Evolutionary conservation across 2,113 vertebrate genomes (phyloP), one percentile per base, ranked within the genome.

Genomic region (Urocolius indicus): DNA sequence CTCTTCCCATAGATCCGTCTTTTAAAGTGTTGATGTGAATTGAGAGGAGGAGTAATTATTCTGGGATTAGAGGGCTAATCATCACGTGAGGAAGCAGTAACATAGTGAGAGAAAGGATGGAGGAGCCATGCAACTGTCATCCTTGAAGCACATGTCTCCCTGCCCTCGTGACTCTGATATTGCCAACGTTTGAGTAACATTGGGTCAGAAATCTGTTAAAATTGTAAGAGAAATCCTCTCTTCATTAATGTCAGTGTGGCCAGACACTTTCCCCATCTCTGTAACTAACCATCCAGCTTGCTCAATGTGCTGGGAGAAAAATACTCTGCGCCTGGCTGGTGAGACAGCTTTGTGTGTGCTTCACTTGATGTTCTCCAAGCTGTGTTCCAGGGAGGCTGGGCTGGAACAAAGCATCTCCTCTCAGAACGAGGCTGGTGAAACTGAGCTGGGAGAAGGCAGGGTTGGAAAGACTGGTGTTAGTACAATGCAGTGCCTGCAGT

Each of bases 11-110:
- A 75, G 46, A 23, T 24, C 45, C n/a, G 27, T 24, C 8, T n/a
- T 43, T 16, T 34, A 41, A 41, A 41, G 38, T 41, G 38, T 41
- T 26, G 27, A 34, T 51, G 34, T 41, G 46, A 74, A 80, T 89
- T 78, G 93, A 84, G 91, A 75, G 14, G 59, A 69, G 90, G 89
- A 82, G 66, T 58, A 73, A 90, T 88, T 91, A 83, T 36, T 91
- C 89, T 69, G 41, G 76, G 94, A 81, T 84, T 57, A 54, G 90
- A 76, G 84, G 1, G 68, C 93, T 95, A 84, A 97, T 93, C 76
- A 57, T 84, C 65, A 2, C 84, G 93, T 95, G 77, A 55, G 58
- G 87, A 54, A 95, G 85, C 75, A 85, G 2, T 66, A 51, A 65
- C 75, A 1, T 32, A 15, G 27, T 2, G 87, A 84, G 86, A 52